Percentiles rank a stretch among this genome's conserved stretches.
Conservation (phyloP, 2,888 invertebrate species). For the Apodemia hepburni region DNA sequence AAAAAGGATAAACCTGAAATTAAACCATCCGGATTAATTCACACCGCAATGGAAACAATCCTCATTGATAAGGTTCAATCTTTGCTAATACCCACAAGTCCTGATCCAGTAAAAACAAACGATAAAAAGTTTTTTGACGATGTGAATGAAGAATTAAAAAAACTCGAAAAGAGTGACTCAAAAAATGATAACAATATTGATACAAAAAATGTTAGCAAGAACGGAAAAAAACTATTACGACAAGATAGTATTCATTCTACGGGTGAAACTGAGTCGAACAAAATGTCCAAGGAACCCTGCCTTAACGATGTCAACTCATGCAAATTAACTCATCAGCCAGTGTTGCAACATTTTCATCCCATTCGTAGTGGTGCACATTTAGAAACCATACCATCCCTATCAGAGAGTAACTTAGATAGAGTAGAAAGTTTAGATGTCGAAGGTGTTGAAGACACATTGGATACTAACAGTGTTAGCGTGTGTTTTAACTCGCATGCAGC, state of each 20-base stretch:
- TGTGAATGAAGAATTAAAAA: constrained; percentile 58
- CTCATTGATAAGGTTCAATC: constrained; percentile 76
- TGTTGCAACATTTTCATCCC: constrained; percentile 60
- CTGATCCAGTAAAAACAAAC: constrained; percentile 43
- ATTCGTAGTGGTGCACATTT: constrained; percentile 55
- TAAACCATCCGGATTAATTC: constrained; percentile 63
- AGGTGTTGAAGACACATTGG: constrained; percentile 38
- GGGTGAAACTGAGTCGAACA: constrained; percentile 39
- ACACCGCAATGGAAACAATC: constrained; percentile 79
- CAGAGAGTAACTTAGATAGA: constrained; percentile 57
- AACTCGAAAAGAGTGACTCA: constrained; percentile 50
- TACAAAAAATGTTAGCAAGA: constrained; percentile 31
- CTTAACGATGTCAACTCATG: constrained; percentile 44
- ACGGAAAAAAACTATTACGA: constrained; percentile 47
- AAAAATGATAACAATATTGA: constrained; percentile 24
- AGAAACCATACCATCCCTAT: constrained; percentile 69
- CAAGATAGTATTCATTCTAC: constrained; percentile 64
- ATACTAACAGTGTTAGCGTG: constrained; percentile 72
- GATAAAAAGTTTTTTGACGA: constrained; percentile 62
- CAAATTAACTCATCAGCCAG: constrained; percentile 48
- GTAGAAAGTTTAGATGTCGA: constrained; percentile 56
- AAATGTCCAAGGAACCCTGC: constrained; percentile 56
- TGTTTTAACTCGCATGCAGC: constrained; percentile 79
- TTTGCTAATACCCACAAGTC: constrained; percentile 59
- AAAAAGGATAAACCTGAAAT: constrained; percentile 47